phyloP scores from a whole-genome alignment of 1,140 invertebrate genomes.

The Lysiphlebus fabarum region DNA sequence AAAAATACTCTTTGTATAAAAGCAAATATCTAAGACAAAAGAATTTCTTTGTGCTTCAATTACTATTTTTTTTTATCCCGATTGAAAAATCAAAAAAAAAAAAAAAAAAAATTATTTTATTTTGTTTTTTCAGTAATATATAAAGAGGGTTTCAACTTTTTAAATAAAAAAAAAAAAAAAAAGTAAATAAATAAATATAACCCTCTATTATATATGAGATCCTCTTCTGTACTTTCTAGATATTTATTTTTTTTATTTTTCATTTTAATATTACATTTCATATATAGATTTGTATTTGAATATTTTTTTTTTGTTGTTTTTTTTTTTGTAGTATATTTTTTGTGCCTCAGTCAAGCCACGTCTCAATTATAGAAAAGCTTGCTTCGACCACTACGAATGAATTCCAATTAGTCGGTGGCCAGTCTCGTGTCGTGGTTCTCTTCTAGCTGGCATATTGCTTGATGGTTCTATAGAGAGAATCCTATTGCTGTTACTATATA shows the following conservation, averaged over 20 bases:
- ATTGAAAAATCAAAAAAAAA: too few species aligned
- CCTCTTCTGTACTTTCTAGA: neutral
- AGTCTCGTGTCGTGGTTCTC: constrained; percentile 44
- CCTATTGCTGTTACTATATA: constrained; percentile 1
- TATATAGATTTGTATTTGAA: too few species aligned
- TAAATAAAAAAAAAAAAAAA: too few species aligned
- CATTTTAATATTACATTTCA: neutral
- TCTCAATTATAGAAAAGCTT: constrained; percentile 58
- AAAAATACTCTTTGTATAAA: too few species aligned
- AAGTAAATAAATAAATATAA: too few species aligned
- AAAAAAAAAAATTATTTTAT: too few species aligned
- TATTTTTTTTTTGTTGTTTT: constrained; percentile 1
- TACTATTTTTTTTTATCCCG: too few species aligned
- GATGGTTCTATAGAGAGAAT: constrained; percentile 14
- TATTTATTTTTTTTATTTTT: neutral
- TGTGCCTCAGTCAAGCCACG: constrained; percentile 43
- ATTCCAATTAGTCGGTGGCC: constrained; percentile 55
- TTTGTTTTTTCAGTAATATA: too few species aligned
- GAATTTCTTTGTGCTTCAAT: too few species aligned
- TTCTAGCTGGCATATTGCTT: neutral
- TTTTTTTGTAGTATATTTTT: constrained; percentile 44
- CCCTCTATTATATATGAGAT: constrained; percentile 7
- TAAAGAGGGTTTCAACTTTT: too few species aligned
- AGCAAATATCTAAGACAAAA: too few species aligned
- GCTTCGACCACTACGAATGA: constrained; percentile 55